These are phyloP conservation scores for Lepidochrysops patricia DNA, from an alignment of 2,888 invertebrate species.

Conservation along the genomic window DNA sequence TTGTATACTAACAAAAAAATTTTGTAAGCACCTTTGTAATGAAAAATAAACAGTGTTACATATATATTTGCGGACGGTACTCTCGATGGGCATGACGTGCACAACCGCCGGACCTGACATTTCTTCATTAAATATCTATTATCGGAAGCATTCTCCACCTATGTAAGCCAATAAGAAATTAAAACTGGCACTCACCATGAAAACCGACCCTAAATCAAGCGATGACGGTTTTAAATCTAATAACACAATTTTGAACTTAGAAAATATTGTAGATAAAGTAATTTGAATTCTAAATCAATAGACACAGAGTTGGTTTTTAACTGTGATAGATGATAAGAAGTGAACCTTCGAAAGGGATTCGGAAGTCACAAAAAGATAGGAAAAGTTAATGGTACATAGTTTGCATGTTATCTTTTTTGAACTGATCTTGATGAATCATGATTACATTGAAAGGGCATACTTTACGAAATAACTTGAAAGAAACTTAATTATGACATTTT, in stretches of 20 bases:
- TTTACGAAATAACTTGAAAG: too few relatives aligned
- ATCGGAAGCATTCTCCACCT: slow-evolving; percentile 67
- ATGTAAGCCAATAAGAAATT: slow-evolving; percentile 26
- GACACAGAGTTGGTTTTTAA: slow-evolving; percentile 1
- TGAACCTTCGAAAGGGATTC: slow-evolving; percentile 15
- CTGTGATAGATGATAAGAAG: not conserved
- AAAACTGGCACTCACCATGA: slow-evolving; percentile 19
- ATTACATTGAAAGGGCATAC: not conserved
- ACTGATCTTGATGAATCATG: not conserved
- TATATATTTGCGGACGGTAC: slow-evolving; percentile 25
- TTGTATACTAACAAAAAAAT: too few relatives aligned
- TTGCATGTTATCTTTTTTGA: not conserved
- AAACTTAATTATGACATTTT: too few relatives aligned
- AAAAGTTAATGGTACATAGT: slow-evolving; percentile 3
- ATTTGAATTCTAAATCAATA: not conserved
- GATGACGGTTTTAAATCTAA: slow-evolving; percentile 22
- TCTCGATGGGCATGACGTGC: slow-evolving; percentile 65
- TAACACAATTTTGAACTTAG: not conserved
- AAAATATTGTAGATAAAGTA: not conserved
- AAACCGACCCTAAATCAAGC: slow-evolving; percentile 23
- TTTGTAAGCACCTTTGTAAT: too few relatives aligned
- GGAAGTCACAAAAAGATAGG: slow-evolving; percentile 24
- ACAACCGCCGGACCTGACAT: slow-evolving; percentile 63
- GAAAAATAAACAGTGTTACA: slow-evolving; percentile 23
- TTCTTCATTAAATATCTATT: slow-evolving; percentile 75